A percentile compares a stretch with the other conserved stretches of the same genome.
Conservation (phyloP, 35 echinoderm and acorn worm genomes). For the Chiridota heheva region DNA sequence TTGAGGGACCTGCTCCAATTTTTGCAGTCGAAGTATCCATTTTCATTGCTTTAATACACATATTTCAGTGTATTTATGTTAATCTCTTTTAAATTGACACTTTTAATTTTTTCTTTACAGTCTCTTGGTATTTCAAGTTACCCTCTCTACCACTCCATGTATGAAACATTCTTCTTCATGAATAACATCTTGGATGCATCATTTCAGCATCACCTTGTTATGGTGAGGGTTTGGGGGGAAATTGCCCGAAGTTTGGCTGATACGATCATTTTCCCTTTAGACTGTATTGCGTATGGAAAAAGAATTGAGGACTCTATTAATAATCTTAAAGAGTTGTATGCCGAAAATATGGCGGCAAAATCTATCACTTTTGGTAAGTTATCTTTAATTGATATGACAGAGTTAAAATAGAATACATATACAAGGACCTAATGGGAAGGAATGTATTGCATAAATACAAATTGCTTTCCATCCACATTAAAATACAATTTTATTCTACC, state of each 20-base stretch:
- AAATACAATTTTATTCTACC: neutral
- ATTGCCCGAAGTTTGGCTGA: conserved; percentile 69
- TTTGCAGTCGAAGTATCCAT: too few relatives aligned
- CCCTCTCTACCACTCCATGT: conserved; percentile 90
- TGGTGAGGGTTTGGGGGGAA: conserved; percentile 80
- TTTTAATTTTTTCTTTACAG: conserved; percentile 49
- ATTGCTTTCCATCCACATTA: neutral
- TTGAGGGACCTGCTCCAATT: too few relatives aligned
- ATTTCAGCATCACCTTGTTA: conserved; percentile 72
- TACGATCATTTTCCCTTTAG: conserved; percentile 72
- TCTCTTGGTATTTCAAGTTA: conserved; percentile 63
- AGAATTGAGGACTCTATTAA: conserved; percentile 54
- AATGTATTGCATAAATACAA: neutral
- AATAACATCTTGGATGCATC: conserved; percentile 64
- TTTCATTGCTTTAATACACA: too few relatives aligned
- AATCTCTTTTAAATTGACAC: too few relatives aligned
- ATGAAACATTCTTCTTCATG: conserved; percentile 87
- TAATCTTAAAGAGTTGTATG: conserved; percentile 50
- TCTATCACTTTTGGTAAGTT: conserved; percentile 93
- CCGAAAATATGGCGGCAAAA: conserved; percentile 56
- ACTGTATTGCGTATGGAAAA: conserved; percentile 50
- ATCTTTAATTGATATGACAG: too few relatives aligned
- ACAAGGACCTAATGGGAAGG: too few relatives aligned
- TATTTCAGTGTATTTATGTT: too few relatives aligned
- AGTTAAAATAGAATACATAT: too few relatives aligned